A percentile compares a stretch with the other conserved stretches of the same genome.
These are phyloP conservation scores for Natrix natrix DNA, from an alignment of 2,797 vertebrate genomes.

Conservation along the genomic window DNA sequence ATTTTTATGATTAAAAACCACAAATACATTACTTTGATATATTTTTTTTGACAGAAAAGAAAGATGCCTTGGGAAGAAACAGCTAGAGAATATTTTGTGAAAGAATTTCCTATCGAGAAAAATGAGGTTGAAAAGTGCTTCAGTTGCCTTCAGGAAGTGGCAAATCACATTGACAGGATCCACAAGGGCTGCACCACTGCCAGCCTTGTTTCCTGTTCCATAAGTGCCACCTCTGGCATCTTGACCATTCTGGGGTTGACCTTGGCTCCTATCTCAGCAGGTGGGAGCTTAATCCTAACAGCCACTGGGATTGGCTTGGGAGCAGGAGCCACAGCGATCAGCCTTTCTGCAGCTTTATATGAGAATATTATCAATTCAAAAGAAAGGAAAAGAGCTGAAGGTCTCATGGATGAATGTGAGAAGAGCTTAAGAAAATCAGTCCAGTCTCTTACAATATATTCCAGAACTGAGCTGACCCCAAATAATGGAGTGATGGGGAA, in stretches of 20 bases:
- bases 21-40: background rate
- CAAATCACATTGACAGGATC: background rate
- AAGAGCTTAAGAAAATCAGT: background rate
- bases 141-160: background rate
- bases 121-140: background rate
- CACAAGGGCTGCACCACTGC: constrained; percentile 3
- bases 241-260: constrained; percentile 35
- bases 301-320: background rate
- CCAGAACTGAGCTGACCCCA: background rate
- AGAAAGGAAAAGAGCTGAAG: background rate
- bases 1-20: background rate
- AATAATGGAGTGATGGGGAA: rapidly evolving
- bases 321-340: background rate
- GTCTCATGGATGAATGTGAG: rapidly evolving
- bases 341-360: rapidly evolving
- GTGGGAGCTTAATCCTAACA: constrained; percentile 35
- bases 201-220: background rate
- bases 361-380: background rate
- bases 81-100: background rate
- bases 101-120: background rate
- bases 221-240: background rate
- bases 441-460: background rate
- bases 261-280: constrained; percentile 13
- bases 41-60: constrained; percentile 1
- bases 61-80: background rate